Percentiles rank a stretch among this genome's conserved stretches.
Conservation (phyloP, 2,888 invertebrate genomes). For the Xanthia togata region DNA sequence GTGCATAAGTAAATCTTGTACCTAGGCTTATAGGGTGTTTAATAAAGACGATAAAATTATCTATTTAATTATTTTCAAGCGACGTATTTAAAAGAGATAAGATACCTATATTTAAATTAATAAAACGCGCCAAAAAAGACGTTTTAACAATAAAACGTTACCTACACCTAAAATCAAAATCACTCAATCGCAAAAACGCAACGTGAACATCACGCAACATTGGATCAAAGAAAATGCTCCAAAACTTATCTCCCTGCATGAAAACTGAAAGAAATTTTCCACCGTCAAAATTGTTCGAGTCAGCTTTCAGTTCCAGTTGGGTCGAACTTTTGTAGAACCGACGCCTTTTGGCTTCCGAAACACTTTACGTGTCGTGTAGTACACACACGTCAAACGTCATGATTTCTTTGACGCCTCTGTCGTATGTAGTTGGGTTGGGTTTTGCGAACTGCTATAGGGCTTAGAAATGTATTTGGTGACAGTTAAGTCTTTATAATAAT, state of each 20-base stretch:
- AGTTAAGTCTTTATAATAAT: neutral
- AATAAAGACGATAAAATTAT: neutral
- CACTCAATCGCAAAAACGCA: conserved; percentile 27
- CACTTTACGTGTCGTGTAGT: conserved; percentile 2
- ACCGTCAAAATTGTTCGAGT: conserved; percentile 14
- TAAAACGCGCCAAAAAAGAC: neutral
- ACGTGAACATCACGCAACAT: conserved; percentile 23
- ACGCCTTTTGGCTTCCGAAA: conserved; percentile 9
- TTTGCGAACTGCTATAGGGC: neutral
- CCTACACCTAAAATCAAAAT: neutral
- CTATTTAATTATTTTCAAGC: neutral
- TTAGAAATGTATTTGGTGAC: neutral
- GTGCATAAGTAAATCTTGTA: too few relatives aligned
- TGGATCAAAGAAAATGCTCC: conserved; percentile 4
- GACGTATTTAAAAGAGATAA: too few relatives aligned
- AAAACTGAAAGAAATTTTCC: conserved; percentile 20
- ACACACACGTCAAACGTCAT: neutral
- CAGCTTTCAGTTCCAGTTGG: conserved; percentile 22
- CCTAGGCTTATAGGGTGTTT: too few relatives aligned
- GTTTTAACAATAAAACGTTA: neutral
- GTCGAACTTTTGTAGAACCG: conserved; percentile 15
- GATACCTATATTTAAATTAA: too few relatives aligned
- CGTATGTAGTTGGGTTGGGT: neutral
- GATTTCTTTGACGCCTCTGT: conserved; percentile 13
- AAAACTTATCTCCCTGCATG: conserved; percentile 4